Conservation (phyloP, 1,140 invertebrate genomes). For the Anastrepha obliqua region DNA sequence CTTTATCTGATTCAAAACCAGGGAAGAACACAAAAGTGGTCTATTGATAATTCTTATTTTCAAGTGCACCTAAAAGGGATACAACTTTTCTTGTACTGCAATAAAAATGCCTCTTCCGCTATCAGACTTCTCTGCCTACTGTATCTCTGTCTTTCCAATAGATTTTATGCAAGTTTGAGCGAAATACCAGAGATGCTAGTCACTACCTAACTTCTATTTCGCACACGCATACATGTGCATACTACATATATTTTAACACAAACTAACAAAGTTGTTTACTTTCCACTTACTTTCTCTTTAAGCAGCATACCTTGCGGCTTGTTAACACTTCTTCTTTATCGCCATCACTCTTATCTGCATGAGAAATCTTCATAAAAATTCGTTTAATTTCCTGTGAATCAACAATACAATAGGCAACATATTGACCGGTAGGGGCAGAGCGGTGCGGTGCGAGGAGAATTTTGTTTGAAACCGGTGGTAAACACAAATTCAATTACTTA, state of each 20-base stretch:
- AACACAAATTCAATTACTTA: slow-evolving; percentile 65
- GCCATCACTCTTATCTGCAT: not conserved
- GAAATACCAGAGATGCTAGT: no score
- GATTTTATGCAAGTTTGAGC: no score
- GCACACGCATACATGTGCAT: not conserved
- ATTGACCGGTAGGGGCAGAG: not conserved
- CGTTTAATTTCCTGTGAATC: slow-evolving; percentile 8
- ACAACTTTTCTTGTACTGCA: no score
- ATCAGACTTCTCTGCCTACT: no score
- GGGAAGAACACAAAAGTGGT: no score
- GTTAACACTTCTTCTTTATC: slow-evolving; percentile 4
- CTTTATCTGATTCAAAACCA: no score
- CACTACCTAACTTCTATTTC: not conserved
- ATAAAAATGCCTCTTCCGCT: no score
- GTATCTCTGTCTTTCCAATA: no score
- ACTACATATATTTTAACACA: no score
- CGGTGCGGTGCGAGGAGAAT: not conserved
- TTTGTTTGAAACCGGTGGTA: not conserved
- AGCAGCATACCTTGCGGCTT: slow-evolving; percentile 16
- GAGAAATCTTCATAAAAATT: not conserved
- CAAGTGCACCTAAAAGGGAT: no score
- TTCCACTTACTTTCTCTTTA: not conserved
- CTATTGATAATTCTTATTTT: no score
- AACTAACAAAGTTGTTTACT: not conserved
- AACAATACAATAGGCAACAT: not conserved